Evolutionary conservation across 2,888 invertebrate species (phyloP), one percentile per base, ranked within the genome.

Genomic region (Microplitis manilae): DNA sequence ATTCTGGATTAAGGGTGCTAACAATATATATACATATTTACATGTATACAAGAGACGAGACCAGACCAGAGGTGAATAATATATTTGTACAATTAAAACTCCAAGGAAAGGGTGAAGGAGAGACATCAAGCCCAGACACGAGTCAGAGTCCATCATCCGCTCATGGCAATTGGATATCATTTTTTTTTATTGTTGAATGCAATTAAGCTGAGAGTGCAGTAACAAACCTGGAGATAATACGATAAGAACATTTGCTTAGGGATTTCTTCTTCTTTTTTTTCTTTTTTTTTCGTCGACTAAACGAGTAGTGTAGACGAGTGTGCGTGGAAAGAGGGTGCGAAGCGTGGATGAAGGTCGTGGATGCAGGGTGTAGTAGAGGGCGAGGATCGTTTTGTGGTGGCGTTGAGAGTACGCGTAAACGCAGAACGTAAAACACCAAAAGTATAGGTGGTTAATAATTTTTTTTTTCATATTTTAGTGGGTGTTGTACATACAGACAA

Each of bases 401-500:
- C 15, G 61, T 71, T 62, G 62, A 77, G 73, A 68, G 73, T 69
- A 77, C 76, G 76, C 73, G 73, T 77, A 39, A 77, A 77, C 62
- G 73, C 76, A 73, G 41, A 73, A 30, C 68, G 76, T 38, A 61
- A 76, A 76, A 50, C 30, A 39, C 7, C 15, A 71, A 62, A 71
- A 61, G 39, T 15, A 61, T 60, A 71, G 17, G 61, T 65, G 65
- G 38, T 65, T 30, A 30, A 65, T 38, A 8, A 50, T 50, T 50
- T 50, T 50, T 50, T 50, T 50, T 8, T 50, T 50, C 2, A 50
- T 50, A 50, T 50, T 50, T 50, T 50, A 50, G 50, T 50, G 50
- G 50, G 50, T 50, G 50, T 50, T 50, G 50, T 50, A 50, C 50
- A 50, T 50, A 50, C 8, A 50, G 50, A 50, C 50, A 50, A 50